A percentile compares a stretch with the other conserved stretches of the same genome.
Conservation (phyloP, 2,797 vertebrate species). For the Molossus alvarezi region DNA sequence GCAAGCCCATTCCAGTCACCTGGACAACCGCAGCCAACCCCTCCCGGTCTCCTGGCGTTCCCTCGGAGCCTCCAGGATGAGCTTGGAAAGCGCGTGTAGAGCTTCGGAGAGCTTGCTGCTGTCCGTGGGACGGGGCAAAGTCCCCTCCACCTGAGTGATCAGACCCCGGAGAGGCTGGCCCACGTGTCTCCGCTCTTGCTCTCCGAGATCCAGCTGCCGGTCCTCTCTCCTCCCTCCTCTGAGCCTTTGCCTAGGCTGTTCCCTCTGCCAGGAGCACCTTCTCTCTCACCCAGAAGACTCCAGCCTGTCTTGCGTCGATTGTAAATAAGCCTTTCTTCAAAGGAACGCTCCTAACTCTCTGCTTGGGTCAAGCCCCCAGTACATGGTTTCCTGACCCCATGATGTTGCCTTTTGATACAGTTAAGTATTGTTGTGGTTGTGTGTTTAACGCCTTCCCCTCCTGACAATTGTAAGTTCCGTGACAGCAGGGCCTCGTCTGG, state of each 20-base stretch:
- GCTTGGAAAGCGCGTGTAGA: not conserved
- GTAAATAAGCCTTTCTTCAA: not conserved
- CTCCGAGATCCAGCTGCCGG: not conserved
- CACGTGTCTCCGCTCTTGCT: fast-evolving
- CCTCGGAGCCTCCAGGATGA: not conserved
- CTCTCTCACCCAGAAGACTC: not conserved
- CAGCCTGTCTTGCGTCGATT: not conserved
- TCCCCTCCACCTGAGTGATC: fast-evolving
- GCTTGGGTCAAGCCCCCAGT: not conserved
- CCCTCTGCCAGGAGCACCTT: not conserved
- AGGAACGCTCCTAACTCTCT: not conserved
- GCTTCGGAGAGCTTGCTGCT: not conserved
- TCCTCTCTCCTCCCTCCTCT: not conserved
- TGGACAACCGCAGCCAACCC: fast-evolving
- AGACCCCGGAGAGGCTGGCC: fast-evolving
- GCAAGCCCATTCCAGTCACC: not conserved
- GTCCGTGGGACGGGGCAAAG: not conserved
- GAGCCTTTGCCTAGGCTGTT: not conserved
- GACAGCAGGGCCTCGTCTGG: not conserved
- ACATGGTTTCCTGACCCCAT: not conserved
- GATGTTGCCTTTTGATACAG: not conserved
- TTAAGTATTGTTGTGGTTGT: not conserved
- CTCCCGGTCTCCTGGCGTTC: not conserved
- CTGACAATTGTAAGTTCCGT: not conserved
- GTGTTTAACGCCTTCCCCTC: not conserved